Evolutionary conservation across 2,888 invertebrate genomes (phyloP).

Genomic region (Rhyacophila evoluta): DNA sequence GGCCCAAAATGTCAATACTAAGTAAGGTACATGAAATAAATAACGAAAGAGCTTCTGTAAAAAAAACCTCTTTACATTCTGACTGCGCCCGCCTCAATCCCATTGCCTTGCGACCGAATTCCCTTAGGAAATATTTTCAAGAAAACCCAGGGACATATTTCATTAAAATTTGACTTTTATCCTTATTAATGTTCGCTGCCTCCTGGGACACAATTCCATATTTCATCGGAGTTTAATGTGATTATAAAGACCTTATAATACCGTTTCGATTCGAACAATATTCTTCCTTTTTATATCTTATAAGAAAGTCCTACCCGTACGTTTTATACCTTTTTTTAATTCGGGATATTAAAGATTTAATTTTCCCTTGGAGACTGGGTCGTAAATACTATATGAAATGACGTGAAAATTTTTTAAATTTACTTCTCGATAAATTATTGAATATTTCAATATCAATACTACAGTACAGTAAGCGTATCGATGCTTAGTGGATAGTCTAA

Average conservation of each 20-base stretch:
- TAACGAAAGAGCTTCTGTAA: background rate
- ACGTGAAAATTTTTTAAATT: no score
- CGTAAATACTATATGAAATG: background rate
- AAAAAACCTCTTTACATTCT: background rate
- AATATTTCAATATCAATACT: no score
- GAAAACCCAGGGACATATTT: constrained; percentile 44
- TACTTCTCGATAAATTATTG: no score
- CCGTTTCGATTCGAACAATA: constrained; percentile 42
- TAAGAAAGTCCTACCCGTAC: constrained; percentile 16
- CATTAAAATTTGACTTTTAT: constrained; percentile 54
- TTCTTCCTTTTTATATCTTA: constrained; percentile 32
- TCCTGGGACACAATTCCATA: constrained; percentile 36
- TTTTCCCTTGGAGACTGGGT: background rate
- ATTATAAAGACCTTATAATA: constrained; percentile 45
- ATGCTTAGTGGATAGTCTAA: no score
- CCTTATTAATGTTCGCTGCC: constrained; percentile 50
- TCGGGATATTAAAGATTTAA: background rate
- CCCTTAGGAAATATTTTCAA: constrained; percentile 17
- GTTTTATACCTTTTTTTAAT: background rate
- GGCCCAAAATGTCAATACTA: no score
- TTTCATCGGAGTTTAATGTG: constrained; percentile 44
- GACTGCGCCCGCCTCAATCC: background rate
- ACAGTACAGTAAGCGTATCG: no score
- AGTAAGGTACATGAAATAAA: no score
- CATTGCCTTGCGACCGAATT: background rate